A percentile compares a stretch with the other conserved stretches of the same genome.
phyloP scores from a whole-genome alignment of 1,140 invertebrate species.

The Metaphire vulgaris region DNA sequence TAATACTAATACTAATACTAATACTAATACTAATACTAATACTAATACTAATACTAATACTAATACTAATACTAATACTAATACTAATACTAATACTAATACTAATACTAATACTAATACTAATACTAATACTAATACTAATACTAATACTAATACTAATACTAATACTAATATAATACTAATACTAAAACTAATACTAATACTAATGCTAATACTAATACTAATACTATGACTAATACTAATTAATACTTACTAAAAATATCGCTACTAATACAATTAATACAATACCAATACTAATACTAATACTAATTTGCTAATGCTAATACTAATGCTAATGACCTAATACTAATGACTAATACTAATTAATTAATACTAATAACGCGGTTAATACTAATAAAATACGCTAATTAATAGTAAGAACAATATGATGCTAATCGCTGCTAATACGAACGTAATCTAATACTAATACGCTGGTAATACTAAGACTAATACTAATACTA shows the following conservation, averaged over 20 bases:
- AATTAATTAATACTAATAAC: too few relatives aligned
- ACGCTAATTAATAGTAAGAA: neutral
- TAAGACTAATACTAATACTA: neutral
- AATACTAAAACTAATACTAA: slow-evolving; percentile 1
- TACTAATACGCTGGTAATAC: neutral
- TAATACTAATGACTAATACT: too few relatives aligned
- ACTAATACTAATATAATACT: slow-evolving; percentile 3
- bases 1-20: too few relatives aligned
- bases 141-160: slow-evolving; percentile 3
- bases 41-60: too few relatives aligned
- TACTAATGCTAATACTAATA: slow-evolving; percentile 1
- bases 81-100: too few relatives aligned
- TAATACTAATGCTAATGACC: neutral
- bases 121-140: too few relatives aligned
- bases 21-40: too few relatives aligned
- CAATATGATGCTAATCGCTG: neutral
- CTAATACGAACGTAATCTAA: neutral
- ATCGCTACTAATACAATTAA: neutral
- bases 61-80: too few relatives aligned
- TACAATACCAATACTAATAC: slow-evolving; percentile 1
- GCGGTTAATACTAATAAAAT: too few relatives aligned
- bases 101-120: too few relatives aligned
- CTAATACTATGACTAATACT: neutral
- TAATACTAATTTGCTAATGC: neutral
- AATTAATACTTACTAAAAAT: slow-evolving; percentile 1